Evolutionary conservation across 2,888 invertebrate genomes (phyloP).

Genomic region (Proisotoma minuta): DNA sequence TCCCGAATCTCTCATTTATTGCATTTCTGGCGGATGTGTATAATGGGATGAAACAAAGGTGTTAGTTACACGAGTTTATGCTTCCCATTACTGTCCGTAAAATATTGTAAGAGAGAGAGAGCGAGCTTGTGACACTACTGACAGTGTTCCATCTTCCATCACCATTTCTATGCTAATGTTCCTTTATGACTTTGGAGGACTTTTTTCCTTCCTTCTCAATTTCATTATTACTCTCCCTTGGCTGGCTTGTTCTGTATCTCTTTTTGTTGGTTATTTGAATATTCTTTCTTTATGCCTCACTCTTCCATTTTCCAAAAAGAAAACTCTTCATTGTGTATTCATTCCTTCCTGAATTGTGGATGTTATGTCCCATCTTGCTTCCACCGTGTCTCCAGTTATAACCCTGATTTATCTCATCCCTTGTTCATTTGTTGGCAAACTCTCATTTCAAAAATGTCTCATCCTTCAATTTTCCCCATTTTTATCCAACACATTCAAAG

Average conservation of each 20-base stretch:
- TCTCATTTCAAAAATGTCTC: constrained; percentile 19
- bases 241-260: not conserved
- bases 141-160: constrained; percentile 44
- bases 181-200: constrained; percentile 34
- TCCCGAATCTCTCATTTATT: no score
- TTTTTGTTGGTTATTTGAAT: not conserved
- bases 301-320: not conserved
- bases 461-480: constrained; percentile 18
- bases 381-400: constrained; percentile 9
- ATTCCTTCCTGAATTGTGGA: not conserved
- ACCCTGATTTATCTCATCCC: constrained; percentile 14
- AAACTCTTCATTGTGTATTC: not conserved
- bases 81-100: constrained; percentile 9
- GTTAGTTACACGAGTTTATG: constrained; percentile 20
- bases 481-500: constrained; percentile 1
- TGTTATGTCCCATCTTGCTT: no score
- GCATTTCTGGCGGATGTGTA: no score
- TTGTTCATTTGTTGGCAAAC: constrained; percentile 7
- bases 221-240: constrained; percentile 21
- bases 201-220: constrained; percentile 37
- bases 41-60: constrained; percentile 14
- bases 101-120: no score
- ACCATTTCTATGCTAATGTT: constrained; percentile 44
- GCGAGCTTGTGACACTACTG: no score
- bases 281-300: not conserved